Evolutionary conservation across 2,113 vertebrate genomes (phyloP).

Genomic region (Aleadryas rufinucha): DNA sequence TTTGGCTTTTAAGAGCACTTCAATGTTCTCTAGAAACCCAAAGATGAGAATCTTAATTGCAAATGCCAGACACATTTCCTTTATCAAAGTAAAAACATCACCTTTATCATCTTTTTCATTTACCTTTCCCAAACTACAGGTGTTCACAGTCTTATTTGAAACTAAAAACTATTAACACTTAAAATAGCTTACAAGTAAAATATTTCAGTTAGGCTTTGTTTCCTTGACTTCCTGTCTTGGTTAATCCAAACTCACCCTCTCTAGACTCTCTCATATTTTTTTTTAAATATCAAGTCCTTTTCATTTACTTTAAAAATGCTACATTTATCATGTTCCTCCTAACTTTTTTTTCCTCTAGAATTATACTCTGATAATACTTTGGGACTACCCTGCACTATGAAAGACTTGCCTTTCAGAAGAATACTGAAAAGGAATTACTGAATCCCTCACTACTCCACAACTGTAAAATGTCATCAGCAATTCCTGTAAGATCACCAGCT

Average conservation of each 20-base stretch:
- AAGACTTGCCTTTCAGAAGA: conserved; percentile 9
- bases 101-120: background rate
- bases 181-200: background rate
- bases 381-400: background rate
- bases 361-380: background rate
- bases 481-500: conserved; percentile 52
- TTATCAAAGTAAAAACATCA: background rate
- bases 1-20: background rate
- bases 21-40: background rate
- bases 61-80: background rate
- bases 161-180: background rate
- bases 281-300: background rate
- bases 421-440: background rate
- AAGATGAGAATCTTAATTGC: background rate
- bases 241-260: background rate
- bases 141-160: background rate
- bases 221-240: background rate
- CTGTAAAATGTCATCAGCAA: conserved; percentile 31
- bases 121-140: background rate
- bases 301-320: background rate
- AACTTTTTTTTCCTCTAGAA: background rate
- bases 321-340: background rate
- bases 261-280: background rate
- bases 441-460: background rate
- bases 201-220: background rate